These are phyloP conservation scores for Zaprionus obscuricornis DNA, from an alignment of 2,888 invertebrate species.

Conservation along the genomic window DNA sequence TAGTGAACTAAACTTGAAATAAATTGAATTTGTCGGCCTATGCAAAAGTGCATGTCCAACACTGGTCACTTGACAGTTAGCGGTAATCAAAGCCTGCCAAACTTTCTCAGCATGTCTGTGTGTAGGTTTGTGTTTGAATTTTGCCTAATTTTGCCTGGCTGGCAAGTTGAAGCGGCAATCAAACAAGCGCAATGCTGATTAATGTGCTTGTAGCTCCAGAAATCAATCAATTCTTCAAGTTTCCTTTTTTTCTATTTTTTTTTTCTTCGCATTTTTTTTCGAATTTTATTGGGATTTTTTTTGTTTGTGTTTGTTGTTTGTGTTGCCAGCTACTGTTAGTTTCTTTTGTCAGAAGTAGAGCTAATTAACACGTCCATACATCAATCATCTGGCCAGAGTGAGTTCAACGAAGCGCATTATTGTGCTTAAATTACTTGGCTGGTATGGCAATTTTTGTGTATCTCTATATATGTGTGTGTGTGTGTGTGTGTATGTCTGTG, in stretches of 20 bases:
- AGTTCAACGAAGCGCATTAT: slow-evolving; percentile 78
- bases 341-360: slow-evolving; percentile 56
- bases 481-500: background rate
- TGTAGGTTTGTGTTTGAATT: slow-evolving; percentile 1
- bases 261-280: slow-evolving; percentile 16
- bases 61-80: slow-evolving; percentile 59
- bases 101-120: slow-evolving; percentile 23
- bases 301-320: slow-evolving; percentile 1
- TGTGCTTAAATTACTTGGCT: slow-evolving; percentile 77
- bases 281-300: slow-evolving; percentile 40
- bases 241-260: slow-evolving; percentile 38
- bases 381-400: slow-evolving; percentile 66
- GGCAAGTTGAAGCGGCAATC: slow-evolving; percentile 55
- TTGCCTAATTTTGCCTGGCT: slow-evolving; percentile 41
- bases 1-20: slow-evolving; percentile 57
- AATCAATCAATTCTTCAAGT: slow-evolving; percentile 73
- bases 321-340: slow-evolving; percentile 11
- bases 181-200: slow-evolving; percentile 69
- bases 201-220: slow-evolving; percentile 64
- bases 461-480: too few relatives aligned
- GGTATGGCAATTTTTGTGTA: slow-evolving; percentile 38
- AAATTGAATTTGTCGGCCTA: slow-evolving; percentile 68
- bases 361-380: slow-evolving; percentile 80
- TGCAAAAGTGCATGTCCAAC: slow-evolving; percentile 62
- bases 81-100: slow-evolving; percentile 60